Evolutionary conservation across 2,888 invertebrate species (phyloP).

Genomic region (Oegoconia quadripuncta): DNA sequence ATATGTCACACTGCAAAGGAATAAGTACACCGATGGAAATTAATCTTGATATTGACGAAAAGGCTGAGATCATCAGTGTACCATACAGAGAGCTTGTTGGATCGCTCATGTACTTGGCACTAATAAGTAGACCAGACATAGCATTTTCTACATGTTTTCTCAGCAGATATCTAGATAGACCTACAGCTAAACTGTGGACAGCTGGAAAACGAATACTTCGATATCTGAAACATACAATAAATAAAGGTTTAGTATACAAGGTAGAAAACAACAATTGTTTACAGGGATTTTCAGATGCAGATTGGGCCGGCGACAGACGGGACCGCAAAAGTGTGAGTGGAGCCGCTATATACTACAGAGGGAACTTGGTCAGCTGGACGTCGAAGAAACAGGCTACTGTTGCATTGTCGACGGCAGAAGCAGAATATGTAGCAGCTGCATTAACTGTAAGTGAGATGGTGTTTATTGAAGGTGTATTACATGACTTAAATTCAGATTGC

Average conservation of each 20-base stretch:
- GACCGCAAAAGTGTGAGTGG: conserved; percentile 10
- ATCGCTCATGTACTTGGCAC: neutral
- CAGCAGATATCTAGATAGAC: conserved; percentile 5
- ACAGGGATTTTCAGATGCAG: conserved; percentile 1
- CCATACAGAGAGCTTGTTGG: conserved; percentile 9
- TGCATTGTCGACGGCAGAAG: conserved; percentile 3
- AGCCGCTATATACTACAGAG: neutral
- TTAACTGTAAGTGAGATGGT: conserved; percentile 2
- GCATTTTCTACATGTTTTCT: conserved; percentile 6
- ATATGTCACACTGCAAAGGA: conserved; percentile 9
- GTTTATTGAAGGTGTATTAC: conserved; percentile 1
- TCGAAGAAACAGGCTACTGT: conserved; percentile 4
- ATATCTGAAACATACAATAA: conserved; percentile 8
- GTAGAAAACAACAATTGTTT: neutral
- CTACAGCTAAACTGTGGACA: conserved; percentile 5
- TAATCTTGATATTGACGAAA: neutral
- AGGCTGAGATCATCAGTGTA: conserved; percentile 1
- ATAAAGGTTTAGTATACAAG: conserved; percentile 4
- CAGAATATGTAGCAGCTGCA: conserved; percentile 8
- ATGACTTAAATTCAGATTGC: neutral
- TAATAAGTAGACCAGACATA: conserved; percentile 5
- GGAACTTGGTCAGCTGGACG: neutral
- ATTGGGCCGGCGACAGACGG: conserved; percentile 5
- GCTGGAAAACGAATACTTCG: conserved; percentile 8
- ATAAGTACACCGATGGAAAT: conserved; percentile 5